Evolutionary conservation across 2,888 invertebrate species (phyloP), one percentile per base, ranked within the genome.

Genomic region (Oxyteleia sp.): DNA sequence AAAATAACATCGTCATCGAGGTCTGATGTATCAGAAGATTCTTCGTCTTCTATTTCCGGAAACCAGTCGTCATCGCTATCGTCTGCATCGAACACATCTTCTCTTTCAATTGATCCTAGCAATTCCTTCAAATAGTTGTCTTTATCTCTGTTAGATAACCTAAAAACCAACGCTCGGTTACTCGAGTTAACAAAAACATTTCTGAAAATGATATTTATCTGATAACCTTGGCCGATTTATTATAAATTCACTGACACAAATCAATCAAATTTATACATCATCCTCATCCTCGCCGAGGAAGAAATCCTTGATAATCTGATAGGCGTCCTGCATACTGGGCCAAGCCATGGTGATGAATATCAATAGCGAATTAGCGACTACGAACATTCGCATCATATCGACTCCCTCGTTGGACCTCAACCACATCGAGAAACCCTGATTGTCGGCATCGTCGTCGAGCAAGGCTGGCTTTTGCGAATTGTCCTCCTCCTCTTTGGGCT

Each of bases 351-450:
- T 96, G 11, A 96, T 93, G 81, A 97, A 95, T 86, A 97, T 94
- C 81, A 96, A 94, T 49, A 97, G 91, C 23, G 96, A 96, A 93
- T 97, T 97, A 45, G 96, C 96, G 76, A 97, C 94, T 18, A 97
- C 96, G 91, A 97, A 97, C n/a, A 97, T 93, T 93, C 96, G 96
- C 95, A 97, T 95, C 93, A 96, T 96, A 90, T 96, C 96, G 85
- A 96, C 92, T 49, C 96, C 96, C 84, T 96, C 95, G 84, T 95
- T 94, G 87, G 95, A 95, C 84, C 93, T 90, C 20, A 94, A 84
- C 93, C 93, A 93, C 13, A 87, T 88, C 41, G 90, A 85, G 57
- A 93, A 93, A 2, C 93, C 92, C 82, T 92, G 91, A 85, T 93
- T 93, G 2, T 91, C 86, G 38, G 75, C 72, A 23, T 90, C 90